These are phyloP conservation scores for Melanotus villosus DNA, from an alignment of 2,888 invertebrate genomes.

Conservation along the genomic window DNA sequence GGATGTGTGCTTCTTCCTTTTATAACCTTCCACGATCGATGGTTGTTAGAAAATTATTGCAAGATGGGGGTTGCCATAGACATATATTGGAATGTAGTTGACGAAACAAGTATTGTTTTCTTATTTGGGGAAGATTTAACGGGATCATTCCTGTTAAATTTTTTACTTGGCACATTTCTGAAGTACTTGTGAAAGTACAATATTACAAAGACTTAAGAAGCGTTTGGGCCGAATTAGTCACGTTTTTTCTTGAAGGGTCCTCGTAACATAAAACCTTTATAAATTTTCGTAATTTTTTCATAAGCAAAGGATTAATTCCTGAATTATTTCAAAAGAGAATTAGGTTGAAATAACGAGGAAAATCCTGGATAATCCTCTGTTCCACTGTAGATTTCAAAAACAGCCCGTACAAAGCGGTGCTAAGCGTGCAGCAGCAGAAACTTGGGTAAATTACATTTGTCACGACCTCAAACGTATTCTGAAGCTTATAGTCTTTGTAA, in stretches of 20 bases:
- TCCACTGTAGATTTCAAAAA: constrained; percentile 39
- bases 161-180: no score
- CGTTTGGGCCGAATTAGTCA: no score
- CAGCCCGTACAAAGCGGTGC: constrained; percentile 57
- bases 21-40: constrained; percentile 53
- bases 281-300: no score
- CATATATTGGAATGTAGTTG: constrained; percentile 31
- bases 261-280: no score
- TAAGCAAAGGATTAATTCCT: no score
- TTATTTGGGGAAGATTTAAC: background rate
- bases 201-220: no score
- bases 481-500: background rate
- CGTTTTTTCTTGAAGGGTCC: no score
- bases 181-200: no score
- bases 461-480: background rate
- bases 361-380: constrained; percentile 10
- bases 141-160: no score
- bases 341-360: no score
- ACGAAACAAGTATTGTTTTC: constrained; percentile 22
- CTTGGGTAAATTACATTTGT: constrained; percentile 1
- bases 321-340: no score
- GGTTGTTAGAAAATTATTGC: constrained; percentile 40
- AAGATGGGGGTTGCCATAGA: constrained; percentile 36
- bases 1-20: constrained; percentile 36
- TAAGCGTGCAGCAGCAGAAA: constrained; percentile 53